These are phyloP conservation scores for Rhabdornis inornatus DNA, from an alignment of 2,113 vertebrate species.

Conservation along the genomic window DNA sequence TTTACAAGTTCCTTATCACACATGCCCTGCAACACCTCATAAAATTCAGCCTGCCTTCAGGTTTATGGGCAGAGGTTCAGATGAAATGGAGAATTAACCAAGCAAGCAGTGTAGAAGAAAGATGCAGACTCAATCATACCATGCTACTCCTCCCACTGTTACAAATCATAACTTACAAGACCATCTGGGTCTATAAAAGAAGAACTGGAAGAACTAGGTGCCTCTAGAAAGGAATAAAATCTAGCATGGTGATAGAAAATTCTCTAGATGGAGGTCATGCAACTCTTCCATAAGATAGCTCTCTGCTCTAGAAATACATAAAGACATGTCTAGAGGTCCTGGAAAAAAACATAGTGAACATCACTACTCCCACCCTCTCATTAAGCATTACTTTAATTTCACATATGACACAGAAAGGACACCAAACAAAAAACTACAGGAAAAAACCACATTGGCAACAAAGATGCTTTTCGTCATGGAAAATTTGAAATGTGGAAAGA, in stretches of 20 bases:
- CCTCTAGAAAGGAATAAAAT: neutral
- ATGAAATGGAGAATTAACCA: neutral
- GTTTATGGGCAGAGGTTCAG: neutral
- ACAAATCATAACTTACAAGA: neutral
- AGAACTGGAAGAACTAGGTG: neutral
- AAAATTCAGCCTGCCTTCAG: neutral
- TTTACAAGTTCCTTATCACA: neutral
- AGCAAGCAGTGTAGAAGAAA: neutral
- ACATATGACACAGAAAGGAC: neutral
- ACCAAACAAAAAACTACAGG: neutral
- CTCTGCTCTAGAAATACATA: neutral
- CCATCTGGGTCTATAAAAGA: neutral
- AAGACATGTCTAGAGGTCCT: neutral
- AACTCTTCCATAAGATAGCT: neutral
- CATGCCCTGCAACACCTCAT: neutral
- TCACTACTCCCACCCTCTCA: fast-evolving
- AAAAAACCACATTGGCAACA: neutral
- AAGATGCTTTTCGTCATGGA: neutral
- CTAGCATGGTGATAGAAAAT: neutral
- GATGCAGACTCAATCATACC: neutral
- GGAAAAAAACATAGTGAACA: neutral
- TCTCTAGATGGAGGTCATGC: neutral
- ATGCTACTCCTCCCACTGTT: neutral
- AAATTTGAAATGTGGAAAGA: neutral
- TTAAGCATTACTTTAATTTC: neutral